Evolutionary conservation across 1,140 invertebrate genomes (phyloP).

Genomic region (Camponotus pennsylvanicus): DNA sequence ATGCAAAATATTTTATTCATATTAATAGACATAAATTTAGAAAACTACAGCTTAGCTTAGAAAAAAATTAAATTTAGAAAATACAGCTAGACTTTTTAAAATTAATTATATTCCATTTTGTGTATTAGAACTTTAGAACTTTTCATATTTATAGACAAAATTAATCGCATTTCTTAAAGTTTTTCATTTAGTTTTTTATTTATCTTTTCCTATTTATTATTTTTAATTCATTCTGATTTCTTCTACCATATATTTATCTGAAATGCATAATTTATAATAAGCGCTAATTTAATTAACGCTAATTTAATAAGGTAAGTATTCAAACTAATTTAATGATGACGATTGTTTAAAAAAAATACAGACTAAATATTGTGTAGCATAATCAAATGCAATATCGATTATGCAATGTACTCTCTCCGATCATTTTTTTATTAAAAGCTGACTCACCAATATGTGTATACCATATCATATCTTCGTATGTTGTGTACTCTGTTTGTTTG

Average conservation of each 20-base stretch:
- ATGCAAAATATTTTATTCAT: constrained; percentile 5
- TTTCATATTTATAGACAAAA: not conserved
- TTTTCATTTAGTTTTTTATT: not conserved
- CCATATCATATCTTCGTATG: not conserved
- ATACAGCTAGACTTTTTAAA: not conserved
- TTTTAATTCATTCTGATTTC: not conserved
- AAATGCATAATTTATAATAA: constrained; percentile 29
- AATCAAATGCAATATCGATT: not conserved
- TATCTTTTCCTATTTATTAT: not conserved
- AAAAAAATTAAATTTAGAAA: not conserved
- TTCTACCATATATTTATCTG: not conserved
- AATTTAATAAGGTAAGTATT: constrained; percentile 9
- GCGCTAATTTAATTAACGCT: constrained; percentile 1
- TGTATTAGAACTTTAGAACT: not conserved
- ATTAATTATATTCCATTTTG: not conserved
- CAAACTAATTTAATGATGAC: constrained; percentile 49
- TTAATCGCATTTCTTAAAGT: not conserved
- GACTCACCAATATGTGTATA: constrained; percentile 53
- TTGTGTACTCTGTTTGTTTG: not conserved
- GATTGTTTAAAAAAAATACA: constrained; percentile 29
- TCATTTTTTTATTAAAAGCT: constrained; percentile 48
- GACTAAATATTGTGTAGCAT: not conserved
- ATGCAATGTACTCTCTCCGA: not conserved
- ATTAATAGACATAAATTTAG: constrained; percentile 1
- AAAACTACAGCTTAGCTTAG: not conserved